Evolutionary conservation across 2,113 vertebrate genomes (phyloP).

Genomic region (Phocoena sinus): DNA sequence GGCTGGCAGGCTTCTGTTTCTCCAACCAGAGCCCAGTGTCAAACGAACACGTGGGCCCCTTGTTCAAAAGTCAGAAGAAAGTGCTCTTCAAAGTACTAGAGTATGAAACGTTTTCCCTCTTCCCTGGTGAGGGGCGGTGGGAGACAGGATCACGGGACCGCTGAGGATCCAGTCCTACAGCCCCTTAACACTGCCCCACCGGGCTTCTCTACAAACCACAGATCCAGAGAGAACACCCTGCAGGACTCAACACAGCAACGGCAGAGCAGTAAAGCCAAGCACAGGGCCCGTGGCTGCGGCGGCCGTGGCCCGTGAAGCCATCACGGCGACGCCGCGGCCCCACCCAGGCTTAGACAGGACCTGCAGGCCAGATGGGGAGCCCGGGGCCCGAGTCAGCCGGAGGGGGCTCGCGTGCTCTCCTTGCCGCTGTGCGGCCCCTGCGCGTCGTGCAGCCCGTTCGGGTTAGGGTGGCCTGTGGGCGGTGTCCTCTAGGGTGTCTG

Average conservation of each 20-base stretch:
- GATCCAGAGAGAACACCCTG: accelerated
- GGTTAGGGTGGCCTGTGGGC: too few relatives aligned
- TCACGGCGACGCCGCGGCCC: accelerated
- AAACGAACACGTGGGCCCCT: not conserved
- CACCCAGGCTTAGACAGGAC: accelerated
- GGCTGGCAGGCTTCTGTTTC: accelerated
- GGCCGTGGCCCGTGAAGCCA: accelerated
- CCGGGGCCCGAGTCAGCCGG: not conserved
- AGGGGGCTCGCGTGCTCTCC: accelerated
- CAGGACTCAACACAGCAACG: accelerated
- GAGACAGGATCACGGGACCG: accelerated
- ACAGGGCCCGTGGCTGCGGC: accelerated
- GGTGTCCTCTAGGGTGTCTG: not conserved
- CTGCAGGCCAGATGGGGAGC: accelerated
- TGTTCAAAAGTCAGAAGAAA: not conserved
- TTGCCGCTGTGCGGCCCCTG: accelerated
- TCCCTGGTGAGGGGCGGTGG: not conserved
- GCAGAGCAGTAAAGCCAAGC: accelerated
- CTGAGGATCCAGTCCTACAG: accelerated
- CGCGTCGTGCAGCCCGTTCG: accelerated
- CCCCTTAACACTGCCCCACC: not conserved
- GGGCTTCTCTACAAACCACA: not conserved
- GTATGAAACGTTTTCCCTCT: accelerated
- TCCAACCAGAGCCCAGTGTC: too few relatives aligned
- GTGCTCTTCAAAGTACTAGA: not conserved